A percentile compares a stretch with the other conserved stretches of the same genome.
phyloP scores from a whole-genome alignment of 2,113 vertebrate genomes.

The Nerophis ophidion region DNA sequence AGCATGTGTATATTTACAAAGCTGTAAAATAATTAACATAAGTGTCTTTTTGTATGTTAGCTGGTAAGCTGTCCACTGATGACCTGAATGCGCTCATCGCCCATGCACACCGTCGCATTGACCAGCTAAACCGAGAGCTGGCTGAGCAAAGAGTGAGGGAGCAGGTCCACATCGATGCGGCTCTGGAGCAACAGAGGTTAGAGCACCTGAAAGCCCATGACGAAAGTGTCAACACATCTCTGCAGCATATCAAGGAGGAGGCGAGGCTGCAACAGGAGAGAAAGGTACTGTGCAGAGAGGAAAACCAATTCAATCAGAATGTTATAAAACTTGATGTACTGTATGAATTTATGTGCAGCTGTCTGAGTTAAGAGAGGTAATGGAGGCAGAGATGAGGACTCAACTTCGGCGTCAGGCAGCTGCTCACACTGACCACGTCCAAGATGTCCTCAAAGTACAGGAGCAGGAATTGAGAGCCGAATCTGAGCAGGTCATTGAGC shows the following conservation, averaged over 20 bases:
- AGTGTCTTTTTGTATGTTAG: slow-evolving; percentile 52
- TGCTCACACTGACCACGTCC: slow-evolving; percentile 90
- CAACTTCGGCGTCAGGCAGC: slow-evolving; percentile 93
- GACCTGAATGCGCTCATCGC: slow-evolving; percentile 92
- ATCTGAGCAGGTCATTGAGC: slow-evolving; percentile 76
- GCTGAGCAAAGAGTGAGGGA: slow-evolving; percentile 86
- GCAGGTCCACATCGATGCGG: slow-evolving; percentile 82
- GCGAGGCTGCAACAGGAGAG: slow-evolving; percentile 81
- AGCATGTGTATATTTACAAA: no score
- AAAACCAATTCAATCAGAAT: no score
- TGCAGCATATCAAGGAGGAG: slow-evolving; percentile 78
- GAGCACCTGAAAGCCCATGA: slow-evolving; percentile 81
- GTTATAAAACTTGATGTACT: no score
- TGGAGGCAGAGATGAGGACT: slow-evolving; percentile 95
- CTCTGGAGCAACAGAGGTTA: slow-evolving; percentile 84
- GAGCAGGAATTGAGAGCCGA: slow-evolving; percentile 85
- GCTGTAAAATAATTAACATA: no score
- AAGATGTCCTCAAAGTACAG: slow-evolving; percentile 88
- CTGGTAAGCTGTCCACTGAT: slow-evolving; percentile 80
- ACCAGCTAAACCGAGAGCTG: slow-evolving; percentile 86
- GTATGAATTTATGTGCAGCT: slow-evolving; percentile 61
- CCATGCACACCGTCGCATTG: slow-evolving; percentile 91
- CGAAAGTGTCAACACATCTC: slow-evolving; percentile 72
- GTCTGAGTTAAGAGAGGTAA: slow-evolving; percentile 86
- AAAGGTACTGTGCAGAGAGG: slow-evolving; percentile 71